These are phyloP conservation scores for Ormyrus labotus DNA, from an alignment of 2,888 invertebrate species.

Conservation along the genomic window DNA sequence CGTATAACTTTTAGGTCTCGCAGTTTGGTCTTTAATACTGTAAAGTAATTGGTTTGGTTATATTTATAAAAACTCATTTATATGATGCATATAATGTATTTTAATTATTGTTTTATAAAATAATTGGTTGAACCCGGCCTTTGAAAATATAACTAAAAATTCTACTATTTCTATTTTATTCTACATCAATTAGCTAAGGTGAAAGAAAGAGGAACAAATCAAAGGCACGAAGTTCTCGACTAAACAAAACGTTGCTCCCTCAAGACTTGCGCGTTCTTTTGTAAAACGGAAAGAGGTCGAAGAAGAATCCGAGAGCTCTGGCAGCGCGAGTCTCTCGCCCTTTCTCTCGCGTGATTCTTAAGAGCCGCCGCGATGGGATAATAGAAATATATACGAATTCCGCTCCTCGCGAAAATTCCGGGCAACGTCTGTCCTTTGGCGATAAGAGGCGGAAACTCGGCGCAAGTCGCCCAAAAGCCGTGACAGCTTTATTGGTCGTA, in stretches of 20 bases:
- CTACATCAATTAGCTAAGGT: too few relatives aligned
- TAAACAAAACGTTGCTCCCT: too few relatives aligned
- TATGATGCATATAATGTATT: too few relatives aligned
- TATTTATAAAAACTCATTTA: too few relatives aligned
- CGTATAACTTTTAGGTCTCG: background rate
- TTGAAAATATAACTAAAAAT: too few relatives aligned
- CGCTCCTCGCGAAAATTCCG: slow-evolving; percentile 27
- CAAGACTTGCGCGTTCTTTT: too few relatives aligned
- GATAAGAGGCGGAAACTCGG: slow-evolving; percentile 59
- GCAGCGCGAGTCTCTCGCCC: background rate
- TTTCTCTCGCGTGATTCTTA: slow-evolving; percentile 27
- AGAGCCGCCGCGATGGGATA: slow-evolving; percentile 49
- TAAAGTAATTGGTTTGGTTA: background rate
- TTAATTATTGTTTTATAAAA: too few relatives aligned
- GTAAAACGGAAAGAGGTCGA: background rate
- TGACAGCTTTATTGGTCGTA: slow-evolving; percentile 62
- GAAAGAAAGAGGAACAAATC: too few relatives aligned
- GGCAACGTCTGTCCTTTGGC: slow-evolving; percentile 59
- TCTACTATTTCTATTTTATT: too few relatives aligned
- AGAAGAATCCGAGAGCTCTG: background rate
- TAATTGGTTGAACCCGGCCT: too few relatives aligned
- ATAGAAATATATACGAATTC: slow-evolving; percentile 47
- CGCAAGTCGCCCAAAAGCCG: slow-evolving; percentile 47
- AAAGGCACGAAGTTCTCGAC: too few relatives aligned
- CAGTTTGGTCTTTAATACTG: background rate